Conservation (phyloP, 2,888 invertebrate genomes). For the Blomia tropicalis region DNA sequence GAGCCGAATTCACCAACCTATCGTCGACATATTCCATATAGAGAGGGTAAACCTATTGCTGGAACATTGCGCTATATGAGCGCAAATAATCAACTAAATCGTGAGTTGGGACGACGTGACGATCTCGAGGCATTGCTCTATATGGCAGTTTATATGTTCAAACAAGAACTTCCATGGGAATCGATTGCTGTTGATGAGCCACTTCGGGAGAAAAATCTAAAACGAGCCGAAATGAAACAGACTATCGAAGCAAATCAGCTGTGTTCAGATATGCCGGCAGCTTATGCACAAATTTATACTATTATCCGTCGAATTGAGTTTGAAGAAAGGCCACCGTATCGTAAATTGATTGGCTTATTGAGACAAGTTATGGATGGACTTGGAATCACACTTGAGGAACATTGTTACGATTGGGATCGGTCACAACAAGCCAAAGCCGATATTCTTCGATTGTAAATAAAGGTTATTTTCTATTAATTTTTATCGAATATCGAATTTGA, state of each 20-base stretch:
- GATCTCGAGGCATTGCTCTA: conserved; percentile 20
- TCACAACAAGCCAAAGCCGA: background rate
- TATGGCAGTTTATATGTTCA: conserved; percentile 7
- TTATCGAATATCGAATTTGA: too few species aligned
- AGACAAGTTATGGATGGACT: background rate
- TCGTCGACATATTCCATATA: conserved; percentile 17
- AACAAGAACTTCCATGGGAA: conserved; percentile 13
- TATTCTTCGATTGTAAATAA: background rate
- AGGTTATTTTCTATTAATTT: too few species aligned
- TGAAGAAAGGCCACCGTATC: conserved; percentile 13
- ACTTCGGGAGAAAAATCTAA: too few species aligned
- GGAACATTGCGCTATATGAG: conserved; percentile 11
- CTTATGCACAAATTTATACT: background rate
- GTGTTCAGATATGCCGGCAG: conserved; percentile 4
- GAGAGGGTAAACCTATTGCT: background rate
- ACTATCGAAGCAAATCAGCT: background rate
- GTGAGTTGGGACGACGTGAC: conserved; percentile 13
- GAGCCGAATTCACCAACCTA: too few species aligned
- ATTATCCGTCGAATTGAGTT: conserved; percentile 1
- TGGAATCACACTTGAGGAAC: background rate
- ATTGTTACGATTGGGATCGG: conserved; percentile 16
- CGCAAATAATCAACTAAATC: conserved; percentile 6
- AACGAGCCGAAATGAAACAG: conserved; percentile 19
- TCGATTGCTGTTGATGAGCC: background rate
- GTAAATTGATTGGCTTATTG: background rate